These are phyloP conservation scores for Nesidiocoris tenuis DNA, from an alignment of 2,888 invertebrate genomes.

Conservation along the genomic window DNA sequence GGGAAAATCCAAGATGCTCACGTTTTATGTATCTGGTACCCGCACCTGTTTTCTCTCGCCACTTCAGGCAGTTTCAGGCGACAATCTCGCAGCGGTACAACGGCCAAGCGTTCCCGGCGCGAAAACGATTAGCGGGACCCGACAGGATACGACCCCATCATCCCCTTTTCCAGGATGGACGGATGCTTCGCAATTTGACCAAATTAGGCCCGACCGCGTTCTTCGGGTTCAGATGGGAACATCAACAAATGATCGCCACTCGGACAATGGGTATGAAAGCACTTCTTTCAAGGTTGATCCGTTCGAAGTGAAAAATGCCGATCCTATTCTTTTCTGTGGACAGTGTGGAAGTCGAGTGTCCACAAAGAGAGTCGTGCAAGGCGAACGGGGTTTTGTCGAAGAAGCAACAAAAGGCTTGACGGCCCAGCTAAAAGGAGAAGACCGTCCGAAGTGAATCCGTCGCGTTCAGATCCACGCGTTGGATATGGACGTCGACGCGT, in stretches of 20 bases:
- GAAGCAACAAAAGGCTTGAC: conserved; percentile 13
- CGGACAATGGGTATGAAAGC: conserved; percentile 14
- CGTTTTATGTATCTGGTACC: too few species aligned
- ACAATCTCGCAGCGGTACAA: too few species aligned
- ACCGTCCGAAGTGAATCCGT: not conserved
- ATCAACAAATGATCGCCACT: not conserved
- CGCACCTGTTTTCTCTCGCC: too few species aligned
- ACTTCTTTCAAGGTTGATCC: conserved; percentile 3
- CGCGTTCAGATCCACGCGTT: not conserved
- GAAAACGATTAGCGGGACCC: too few species aligned
- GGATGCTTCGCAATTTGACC: conserved; percentile 7
- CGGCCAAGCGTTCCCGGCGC: too few species aligned
- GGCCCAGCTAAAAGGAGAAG: not conserved
- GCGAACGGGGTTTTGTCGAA: conserved; percentile 24
- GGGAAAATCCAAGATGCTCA: too few species aligned
- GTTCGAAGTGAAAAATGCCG: conserved; percentile 20
- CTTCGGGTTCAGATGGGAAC: not conserved
- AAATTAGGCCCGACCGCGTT: conserved; percentile 13
- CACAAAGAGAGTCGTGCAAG: conserved; percentile 25
- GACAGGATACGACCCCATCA: too few species aligned
- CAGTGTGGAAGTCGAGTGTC: conserved; percentile 2
- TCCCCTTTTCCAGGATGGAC: too few species aligned
- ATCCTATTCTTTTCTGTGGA: conserved; percentile 4
- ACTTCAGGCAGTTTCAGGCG: too few species aligned
- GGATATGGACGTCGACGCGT: not conserved